These are phyloP conservation scores for Melierax canorus DNA, from an alignment of 2,113 vertebrate species.

Conservation along the genomic window DNA sequence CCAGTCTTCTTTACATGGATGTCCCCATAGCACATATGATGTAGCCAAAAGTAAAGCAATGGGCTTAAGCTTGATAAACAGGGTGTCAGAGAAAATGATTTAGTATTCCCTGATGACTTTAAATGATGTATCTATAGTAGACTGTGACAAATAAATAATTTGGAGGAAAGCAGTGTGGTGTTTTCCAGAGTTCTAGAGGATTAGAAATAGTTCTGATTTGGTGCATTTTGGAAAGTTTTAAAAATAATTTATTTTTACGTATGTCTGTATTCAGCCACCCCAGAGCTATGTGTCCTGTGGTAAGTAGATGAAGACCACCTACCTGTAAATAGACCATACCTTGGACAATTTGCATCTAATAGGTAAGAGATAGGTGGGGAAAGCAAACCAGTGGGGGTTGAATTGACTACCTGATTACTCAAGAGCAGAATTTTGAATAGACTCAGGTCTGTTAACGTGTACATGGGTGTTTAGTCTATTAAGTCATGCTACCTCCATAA, in stretches of 20 bases:
- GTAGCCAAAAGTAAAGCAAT: background rate
- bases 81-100: background rate
- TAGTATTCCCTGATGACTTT: background rate
- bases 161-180: background rate
- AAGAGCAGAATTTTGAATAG: background rate
- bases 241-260: background rate
- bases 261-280: background rate
- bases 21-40: fast-evolving
- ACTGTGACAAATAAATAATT: background rate
- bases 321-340: background rate
- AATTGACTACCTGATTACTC: background rate
- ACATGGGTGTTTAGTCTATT: background rate
- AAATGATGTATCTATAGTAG: background rate
- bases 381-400: background rate
- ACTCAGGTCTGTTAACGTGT: fast-evolving
- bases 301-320: background rate
- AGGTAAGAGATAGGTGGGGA: background rate
- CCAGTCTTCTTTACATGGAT: background rate
- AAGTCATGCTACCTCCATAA: background rate
- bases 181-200: background rate
- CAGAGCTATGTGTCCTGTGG: background rate
- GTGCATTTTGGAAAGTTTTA: background rate
- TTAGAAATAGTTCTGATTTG: background rate
- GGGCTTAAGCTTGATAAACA: background rate
- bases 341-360: background rate